Evolutionary conservation across 2,888 invertebrate species (phyloP), one percentile per base, ranked within the genome.

Genomic region (Dynastes tityus): DNA sequence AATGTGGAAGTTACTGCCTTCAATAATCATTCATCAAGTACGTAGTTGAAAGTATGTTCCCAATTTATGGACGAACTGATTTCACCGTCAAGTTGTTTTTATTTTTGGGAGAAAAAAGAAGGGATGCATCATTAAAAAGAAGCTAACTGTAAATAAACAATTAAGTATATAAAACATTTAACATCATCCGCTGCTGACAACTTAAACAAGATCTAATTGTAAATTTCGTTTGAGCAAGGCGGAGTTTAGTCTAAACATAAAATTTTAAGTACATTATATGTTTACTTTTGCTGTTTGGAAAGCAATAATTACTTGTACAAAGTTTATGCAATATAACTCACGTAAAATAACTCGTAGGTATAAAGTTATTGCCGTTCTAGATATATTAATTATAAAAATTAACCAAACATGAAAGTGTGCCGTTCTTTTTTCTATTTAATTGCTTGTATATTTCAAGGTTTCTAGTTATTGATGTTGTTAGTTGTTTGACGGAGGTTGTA

Each of bases 221-320:
- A 61, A 61, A 61, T 61, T 74, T 74, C 73, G 40, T 74, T 74
- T 74, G 73, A 74, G 45, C 73, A 74, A 27, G 61, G 32, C 61
- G 61, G 51, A 61, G 29, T 74, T 58, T 22, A 61, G 55, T 32
- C 27, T 49, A 74, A 74, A 49, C 73, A 74, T 61, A 40, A 74
- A 74, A 32, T 74, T 74, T 74, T 74, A 61, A 74, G 73, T 61
- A 74, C 45, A 61, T 61, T 74, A 61, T 74, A 45, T 74, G 73
- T 74, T 74, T 74, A 74, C 58, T 11, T 22, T 74, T 74, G 45
- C 73, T 61, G 61, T 61, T 74, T 61, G 22, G 61, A 45, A 74
- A 40, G 73, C 58, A 74, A 61, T 74, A 74, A 74, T 49, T 74
- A 61, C 73, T 45, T 45, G 73, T 63, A 40, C 49, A 58, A 22